phyloP scores from a whole-genome alignment of 2,888 invertebrate species.

The Diaperis boleti region DNA sequence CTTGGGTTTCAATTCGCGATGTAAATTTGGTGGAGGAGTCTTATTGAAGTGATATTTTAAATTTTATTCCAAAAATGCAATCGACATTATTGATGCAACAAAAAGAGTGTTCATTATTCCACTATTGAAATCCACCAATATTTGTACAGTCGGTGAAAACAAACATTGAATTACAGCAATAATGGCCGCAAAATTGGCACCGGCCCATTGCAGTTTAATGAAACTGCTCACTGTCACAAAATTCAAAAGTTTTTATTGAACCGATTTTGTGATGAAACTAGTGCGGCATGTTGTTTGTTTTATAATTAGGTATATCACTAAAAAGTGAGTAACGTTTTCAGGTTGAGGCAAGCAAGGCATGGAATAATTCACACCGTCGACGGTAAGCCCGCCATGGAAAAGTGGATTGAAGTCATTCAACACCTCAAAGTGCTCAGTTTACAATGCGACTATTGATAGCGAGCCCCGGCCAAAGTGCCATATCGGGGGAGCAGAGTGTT shows the following conservation, averaged over 20 bases:
- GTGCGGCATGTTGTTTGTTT: background rate
- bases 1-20: constrained; percentile 43
- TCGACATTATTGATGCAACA: constrained; percentile 1
- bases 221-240: background rate
- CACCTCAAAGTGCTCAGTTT: constrained; percentile 64
- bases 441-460: constrained; percentile 63
- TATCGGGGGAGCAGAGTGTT: constrained; percentile 55
- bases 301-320: background rate
- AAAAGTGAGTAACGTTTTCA: constrained; percentile 4
- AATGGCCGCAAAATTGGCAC: constrained; percentile 1
- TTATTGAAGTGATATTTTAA: constrained; percentile 17
- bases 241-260: background rate
- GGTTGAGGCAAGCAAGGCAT: constrained; percentile 43
- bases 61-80: background rate
- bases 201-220: background rate
- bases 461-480: constrained; percentile 57
- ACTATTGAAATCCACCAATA: background rate
- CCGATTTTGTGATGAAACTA: background rate
- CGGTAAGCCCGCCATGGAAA: constrained; percentile 53
- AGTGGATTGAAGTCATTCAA: constrained; percentile 62
- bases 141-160: constrained; percentile 9
- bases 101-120: background rate
- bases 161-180: constrained; percentile 5
- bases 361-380: constrained; percentile 51
- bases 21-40: constrained; percentile 31